Conservation (phyloP, 2,888 invertebrate species). For the Ptychoptera albimana region DNA sequence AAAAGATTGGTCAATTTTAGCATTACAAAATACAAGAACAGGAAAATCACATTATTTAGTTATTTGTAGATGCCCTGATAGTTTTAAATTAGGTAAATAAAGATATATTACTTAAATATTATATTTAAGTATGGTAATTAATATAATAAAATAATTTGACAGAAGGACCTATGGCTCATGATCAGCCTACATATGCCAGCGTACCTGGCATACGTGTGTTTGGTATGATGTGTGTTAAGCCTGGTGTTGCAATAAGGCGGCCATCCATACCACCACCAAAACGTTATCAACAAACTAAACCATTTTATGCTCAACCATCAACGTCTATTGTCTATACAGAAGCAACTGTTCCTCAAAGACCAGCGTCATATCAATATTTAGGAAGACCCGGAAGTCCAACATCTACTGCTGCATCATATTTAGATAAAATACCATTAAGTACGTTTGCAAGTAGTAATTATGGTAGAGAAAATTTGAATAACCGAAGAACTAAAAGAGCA, state of each 20-base stretch:
- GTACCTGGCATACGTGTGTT: slow-evolving; percentile 86
- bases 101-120: neutral
- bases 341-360: neutral
- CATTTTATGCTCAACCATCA: slow-evolving; percentile 17
- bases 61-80: slow-evolving; percentile 78
- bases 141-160: slow-evolving; percentile 15
- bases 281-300: slow-evolving; percentile 27
- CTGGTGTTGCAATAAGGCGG: slow-evolving; percentile 29
- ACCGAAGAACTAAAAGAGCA: slow-evolving; percentile 8
- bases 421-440: slow-evolving; percentile 21
- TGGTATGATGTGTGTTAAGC: slow-evolving; percentile 81
- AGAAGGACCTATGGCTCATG: slow-evolving; percentile 91
- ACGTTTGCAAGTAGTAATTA: slow-evolving; percentile 23
- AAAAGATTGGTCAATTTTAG: slow-evolving; percentile 80
- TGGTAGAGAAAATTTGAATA: slow-evolving; percentile 21
- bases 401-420: slow-evolving; percentile 15
- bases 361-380: slow-evolving; percentile 23
- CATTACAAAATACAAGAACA: slow-evolving; percentile 79
- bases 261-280: slow-evolving; percentile 25
- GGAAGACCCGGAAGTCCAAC: slow-evolving; percentile 24
- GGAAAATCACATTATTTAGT: slow-evolving; percentile 89
- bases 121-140: neutral
- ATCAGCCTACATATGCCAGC: slow-evolving; percentile 84
- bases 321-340: no score
- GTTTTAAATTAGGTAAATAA: slow-evolving; percentile 61